Percentiles rank a stretch among this genome's conserved stretches.
Conservation (phyloP, 2,113 vertebrate species). For the Aspiorhynchus laticeps region DNA sequence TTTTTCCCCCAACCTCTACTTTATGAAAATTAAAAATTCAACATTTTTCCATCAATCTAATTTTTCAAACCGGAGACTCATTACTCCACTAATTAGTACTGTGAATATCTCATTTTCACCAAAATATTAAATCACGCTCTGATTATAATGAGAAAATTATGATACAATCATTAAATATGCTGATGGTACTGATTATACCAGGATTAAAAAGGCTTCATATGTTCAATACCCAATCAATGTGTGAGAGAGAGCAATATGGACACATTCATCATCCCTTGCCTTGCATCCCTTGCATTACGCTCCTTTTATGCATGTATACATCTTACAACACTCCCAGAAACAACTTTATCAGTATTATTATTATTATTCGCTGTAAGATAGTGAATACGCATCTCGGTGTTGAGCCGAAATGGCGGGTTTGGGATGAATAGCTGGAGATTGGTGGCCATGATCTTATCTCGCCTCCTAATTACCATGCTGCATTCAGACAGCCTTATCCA, state of each 20-base stretch:
- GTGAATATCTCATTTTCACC: conserved; percentile 72
- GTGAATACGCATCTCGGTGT: background rate
- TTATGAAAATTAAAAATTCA: conserved; percentile 62
- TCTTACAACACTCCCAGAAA: background rate
- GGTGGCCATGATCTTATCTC: conserved; percentile 47
- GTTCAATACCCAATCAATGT: conserved; percentile 58
- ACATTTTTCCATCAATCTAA: conserved; percentile 68
- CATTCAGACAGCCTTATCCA: conserved; percentile 54
- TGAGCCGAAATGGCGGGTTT: conserved; percentile 21
- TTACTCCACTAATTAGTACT: conserved; percentile 76
- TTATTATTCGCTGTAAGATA: conserved; percentile 30
- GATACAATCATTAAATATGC: conserved; percentile 72
- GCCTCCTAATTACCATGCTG: conserved; percentile 43
- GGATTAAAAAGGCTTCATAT: conserved; percentile 53
- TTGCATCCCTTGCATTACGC: conserved; percentile 8
- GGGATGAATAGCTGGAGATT: conserved; percentile 44
- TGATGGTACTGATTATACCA: conserved; percentile 67
- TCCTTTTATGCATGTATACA: conserved; percentile 22
- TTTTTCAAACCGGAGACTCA: conserved; percentile 72
- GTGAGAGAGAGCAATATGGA: conserved; percentile 5
- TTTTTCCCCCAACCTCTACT: conserved; percentile 44
- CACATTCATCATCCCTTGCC: background rate
- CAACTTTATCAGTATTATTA: conserved; percentile 14
- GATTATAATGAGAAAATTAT: conserved; percentile 77
- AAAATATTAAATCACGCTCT: conserved; percentile 72